Evolutionary conservation across 2,797 vertebrate species (phyloP), one percentile per base, ranked within the genome.

Genomic region (Crocidura indochinensis): DNA sequence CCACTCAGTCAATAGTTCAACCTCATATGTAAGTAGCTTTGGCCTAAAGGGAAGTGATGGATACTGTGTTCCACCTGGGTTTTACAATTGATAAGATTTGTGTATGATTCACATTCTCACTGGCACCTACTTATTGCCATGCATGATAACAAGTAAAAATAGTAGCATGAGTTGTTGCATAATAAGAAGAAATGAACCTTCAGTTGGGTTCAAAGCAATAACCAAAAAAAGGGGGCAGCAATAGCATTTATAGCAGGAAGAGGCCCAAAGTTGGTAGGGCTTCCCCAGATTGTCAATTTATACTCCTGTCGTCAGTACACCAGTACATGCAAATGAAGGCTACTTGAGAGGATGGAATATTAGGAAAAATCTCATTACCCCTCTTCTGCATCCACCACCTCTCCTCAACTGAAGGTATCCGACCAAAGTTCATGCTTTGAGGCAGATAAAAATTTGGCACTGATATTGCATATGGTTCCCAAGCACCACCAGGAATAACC

Each of bases 1-100:
- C 64, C 88, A 74, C 84, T 95, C 87, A 92, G 84, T 92, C 91
- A 93, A 90, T 94, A 95, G 68, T 92, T 85, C 84, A 92, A 68
- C 80, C 29, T 73, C 90, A 77, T 81, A 76, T 72, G 80, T 74
- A 89, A 91, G 79, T 22, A 89, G 64, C 81, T 75, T 77, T 46
- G 87, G 86, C 60, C 79, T 84, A 38, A 92, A 94, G 75, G 77
- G 71, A 95, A 95, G 83, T 93, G 86, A 95, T 91, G 94, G 91
- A 75, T 81, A 78, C 82, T 90, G 38, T 20, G 73, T 87, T 94
- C 91, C 77, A 81, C 91, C 80, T 95, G 86, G 94, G 94, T 93
- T 91, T 85, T 84, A 80, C 73, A 75, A n/a, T 91, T 93, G 92
- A 94, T 88, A 95, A 95, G 85, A 93, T 69, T 91, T 90, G 79